Evolutionary conservation across 1,140 invertebrate species (phyloP).

Genomic region (Tetramorium simillimum): DNA sequence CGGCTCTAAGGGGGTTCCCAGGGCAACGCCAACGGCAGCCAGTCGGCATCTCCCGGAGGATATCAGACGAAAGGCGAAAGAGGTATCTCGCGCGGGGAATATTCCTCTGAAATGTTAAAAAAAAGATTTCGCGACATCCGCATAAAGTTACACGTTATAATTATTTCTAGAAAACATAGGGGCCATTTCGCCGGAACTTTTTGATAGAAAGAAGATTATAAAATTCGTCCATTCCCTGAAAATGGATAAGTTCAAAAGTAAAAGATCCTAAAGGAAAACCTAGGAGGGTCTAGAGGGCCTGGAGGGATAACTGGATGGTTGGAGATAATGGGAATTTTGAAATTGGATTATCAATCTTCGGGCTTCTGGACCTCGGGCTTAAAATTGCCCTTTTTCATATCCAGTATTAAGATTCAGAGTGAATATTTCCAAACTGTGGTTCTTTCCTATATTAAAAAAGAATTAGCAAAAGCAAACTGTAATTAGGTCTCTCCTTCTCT

Average conservation of each 20-base stretch:
- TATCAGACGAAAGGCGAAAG: conserved; percentile 60
- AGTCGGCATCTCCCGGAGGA: conserved; percentile 62
- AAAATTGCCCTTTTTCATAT: conserved; percentile 65
- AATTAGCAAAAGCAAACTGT: not conserved
- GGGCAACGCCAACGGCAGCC: conserved; percentile 65
- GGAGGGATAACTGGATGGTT: conserved; percentile 68
- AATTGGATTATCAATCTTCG: conserved; percentile 76
- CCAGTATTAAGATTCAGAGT: conserved; percentile 69
- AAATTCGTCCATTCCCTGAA: conserved; percentile 63
- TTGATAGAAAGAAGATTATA: conserved; percentile 38
- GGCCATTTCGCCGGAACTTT: not conserved
- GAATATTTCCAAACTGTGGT: conserved; percentile 48
- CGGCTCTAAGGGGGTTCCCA: conserved; percentile 65
- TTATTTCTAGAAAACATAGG: conserved; percentile 1
- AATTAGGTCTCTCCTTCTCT: not conserved
- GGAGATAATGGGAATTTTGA: conserved; percentile 75
- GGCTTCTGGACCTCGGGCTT: conserved; percentile 64
- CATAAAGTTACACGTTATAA: conserved; percentile 33
- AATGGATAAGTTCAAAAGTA: conserved; percentile 65
- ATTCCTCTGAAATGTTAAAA: conserved; percentile 51
- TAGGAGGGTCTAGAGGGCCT: conserved; percentile 63
- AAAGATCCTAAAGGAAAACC: conserved; percentile 64
- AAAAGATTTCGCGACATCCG: conserved; percentile 29
- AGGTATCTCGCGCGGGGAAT: conserved; percentile 63
- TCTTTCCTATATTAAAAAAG: conserved; percentile 26